phyloP scores from a whole-genome alignment of 1,140 invertebrate genomes.

The Rhopalosiphum padi region DNA sequence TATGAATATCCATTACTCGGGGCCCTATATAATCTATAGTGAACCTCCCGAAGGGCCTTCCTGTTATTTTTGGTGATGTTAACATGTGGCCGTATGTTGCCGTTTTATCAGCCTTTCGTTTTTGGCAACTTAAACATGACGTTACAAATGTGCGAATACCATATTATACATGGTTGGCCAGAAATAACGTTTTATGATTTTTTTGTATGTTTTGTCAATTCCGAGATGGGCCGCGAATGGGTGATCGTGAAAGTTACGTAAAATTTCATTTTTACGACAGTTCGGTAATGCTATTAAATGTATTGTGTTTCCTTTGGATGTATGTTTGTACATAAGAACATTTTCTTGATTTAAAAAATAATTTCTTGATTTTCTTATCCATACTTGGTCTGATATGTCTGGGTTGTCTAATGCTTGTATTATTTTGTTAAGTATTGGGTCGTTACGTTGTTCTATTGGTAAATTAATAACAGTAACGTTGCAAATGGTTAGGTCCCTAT shows the following conservation, averaged over 20 bases:
- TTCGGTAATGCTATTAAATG: not conserved
- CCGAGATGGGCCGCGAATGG: not conserved
- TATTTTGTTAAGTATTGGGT: not conserved
- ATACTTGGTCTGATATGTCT: not conserved
- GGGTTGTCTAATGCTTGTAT: not conserved
- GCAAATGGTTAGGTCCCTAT: not conserved
- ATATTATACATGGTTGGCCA: not conserved
- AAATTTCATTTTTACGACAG: not conserved
- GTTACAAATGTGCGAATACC: not conserved
- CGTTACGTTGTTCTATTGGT: slow-evolving; percentile 1
- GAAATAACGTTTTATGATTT: not conserved
- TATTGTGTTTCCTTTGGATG: not conserved
- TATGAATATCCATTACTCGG: not conserved
- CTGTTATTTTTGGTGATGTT: not conserved
- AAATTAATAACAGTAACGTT: not conserved
- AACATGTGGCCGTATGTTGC: not conserved
- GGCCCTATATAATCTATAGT: not conserved
- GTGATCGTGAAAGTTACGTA: not conserved
- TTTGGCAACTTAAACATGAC: not conserved
- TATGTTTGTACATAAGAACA: not conserved
- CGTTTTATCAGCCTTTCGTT: not conserved
- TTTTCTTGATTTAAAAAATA: slow-evolving; percentile 26
- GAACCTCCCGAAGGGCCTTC: not conserved
- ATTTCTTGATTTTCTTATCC: slow-evolving; percentile 22
- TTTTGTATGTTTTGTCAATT: slow-evolving; percentile 33